A percentile compares a stretch with the other conserved stretches of the same genome.
Evolutionary conservation across 2,113 vertebrate genomes (phyloP).

Genomic region (Emydocephalus ijimae): DNA sequence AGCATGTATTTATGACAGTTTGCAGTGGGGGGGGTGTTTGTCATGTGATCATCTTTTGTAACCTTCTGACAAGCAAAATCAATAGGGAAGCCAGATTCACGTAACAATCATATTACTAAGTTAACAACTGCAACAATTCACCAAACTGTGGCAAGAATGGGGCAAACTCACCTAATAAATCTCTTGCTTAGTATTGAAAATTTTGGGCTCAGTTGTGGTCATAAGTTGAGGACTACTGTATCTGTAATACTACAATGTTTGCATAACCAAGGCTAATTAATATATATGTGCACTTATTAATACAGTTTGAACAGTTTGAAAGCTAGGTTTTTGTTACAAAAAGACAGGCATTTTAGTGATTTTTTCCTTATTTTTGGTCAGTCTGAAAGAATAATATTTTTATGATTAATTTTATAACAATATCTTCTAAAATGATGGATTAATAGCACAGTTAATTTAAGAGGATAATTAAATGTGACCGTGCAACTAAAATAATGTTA

Average conservation of each 20-base stretch:
- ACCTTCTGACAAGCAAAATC: not conserved
- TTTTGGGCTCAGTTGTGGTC: not conserved
- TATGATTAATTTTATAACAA: conserved; percentile 36
- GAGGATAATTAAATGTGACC: conserved; percentile 42
- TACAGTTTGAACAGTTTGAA: conserved; percentile 45
- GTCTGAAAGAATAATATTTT: conserved; percentile 21
- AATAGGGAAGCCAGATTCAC: not conserved
- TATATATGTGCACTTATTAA: conserved; percentile 5
- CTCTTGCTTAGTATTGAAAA: not conserved
- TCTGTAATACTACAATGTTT: not conserved
- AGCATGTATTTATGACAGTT: not conserved
- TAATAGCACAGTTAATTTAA: conserved; percentile 32
- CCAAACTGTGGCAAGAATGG: not conserved
- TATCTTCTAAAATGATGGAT: conserved; percentile 21
- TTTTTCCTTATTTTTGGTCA: conserved; percentile 25
- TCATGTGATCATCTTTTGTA: not conserved
- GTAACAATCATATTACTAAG: not conserved
- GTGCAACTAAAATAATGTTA: conserved; percentile 7
- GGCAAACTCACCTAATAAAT: not conserved
- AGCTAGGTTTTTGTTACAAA: conserved; percentile 48
- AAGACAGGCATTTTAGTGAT: conserved; percentile 23
- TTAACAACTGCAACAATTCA: not conserved
- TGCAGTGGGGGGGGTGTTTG: not conserved
- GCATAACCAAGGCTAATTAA: not conserved
- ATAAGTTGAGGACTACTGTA: not conserved